Conservation (phyloP, 2,797 vertebrate species). For the Zalophus californianus region DNA sequence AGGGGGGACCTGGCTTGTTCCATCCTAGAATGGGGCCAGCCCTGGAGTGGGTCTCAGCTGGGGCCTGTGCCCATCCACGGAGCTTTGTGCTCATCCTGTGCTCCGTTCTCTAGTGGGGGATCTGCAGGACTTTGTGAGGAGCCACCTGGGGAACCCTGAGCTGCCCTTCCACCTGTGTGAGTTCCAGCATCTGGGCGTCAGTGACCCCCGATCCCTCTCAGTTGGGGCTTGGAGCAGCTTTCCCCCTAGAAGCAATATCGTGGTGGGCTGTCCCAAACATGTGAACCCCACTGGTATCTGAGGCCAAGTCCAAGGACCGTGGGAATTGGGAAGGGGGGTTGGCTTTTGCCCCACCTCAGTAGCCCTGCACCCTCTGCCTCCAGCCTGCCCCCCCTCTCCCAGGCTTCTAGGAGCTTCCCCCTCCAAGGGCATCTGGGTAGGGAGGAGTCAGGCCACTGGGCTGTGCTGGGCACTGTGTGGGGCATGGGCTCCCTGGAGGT, state of each 20-base stretch:
- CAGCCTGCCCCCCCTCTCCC: neutral
- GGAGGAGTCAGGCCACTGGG: neutral
- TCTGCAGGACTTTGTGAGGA: conserved; percentile 93
- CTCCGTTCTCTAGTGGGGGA: conserved; percentile 89
- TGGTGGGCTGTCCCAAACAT: neutral
- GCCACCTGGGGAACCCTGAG: conserved; percentile 92
- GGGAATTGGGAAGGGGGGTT: neutral
- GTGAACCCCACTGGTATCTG: neutral
- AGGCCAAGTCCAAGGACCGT: too few relatives aligned
- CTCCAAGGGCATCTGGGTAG: neutral
- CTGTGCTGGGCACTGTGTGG: fast-evolving
- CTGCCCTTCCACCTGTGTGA: conserved; percentile 95
- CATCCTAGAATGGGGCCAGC: fast-evolving
- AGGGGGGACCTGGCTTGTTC: fast-evolving
- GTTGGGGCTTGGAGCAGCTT: neutral
- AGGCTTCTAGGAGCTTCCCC: too few relatives aligned
- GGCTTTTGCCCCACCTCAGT: neutral
- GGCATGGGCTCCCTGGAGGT: neutral
- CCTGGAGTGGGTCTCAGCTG: fast-evolving
- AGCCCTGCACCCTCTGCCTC: neutral
- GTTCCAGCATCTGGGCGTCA: conserved; percentile 81
- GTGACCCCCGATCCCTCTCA: neutral
- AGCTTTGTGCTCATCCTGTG: neutral
- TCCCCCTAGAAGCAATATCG: neutral
- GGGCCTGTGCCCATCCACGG: neutral